Evolutionary conservation across 2,113 vertebrate species (phyloP).

Genomic region (Mobula birostris): DNA sequence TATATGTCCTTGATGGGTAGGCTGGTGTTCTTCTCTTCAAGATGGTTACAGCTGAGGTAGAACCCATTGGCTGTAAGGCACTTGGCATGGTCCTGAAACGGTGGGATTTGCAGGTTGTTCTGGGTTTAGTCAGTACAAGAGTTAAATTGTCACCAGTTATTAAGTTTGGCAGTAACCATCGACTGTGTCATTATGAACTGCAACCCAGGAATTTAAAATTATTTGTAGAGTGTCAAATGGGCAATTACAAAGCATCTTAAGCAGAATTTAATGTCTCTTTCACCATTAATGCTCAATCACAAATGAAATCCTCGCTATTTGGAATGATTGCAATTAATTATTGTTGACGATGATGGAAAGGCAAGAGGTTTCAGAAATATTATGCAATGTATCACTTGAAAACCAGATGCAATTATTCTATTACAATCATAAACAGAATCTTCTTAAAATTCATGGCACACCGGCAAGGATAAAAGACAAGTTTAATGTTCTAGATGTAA

Average conservation of each 20-base stretch:
- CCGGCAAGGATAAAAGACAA: not conserved
- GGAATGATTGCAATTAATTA: not conserved
- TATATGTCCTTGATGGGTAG: no score
- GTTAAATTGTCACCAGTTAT: not conserved
- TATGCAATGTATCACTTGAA: not conserved
- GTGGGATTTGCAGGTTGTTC: not conserved
- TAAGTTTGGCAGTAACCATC: not conserved
- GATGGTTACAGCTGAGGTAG: no score
- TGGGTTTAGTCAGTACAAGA: not conserved
- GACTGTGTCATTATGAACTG: not conserved
- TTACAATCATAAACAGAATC: not conserved
- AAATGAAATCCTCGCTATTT: not conserved
- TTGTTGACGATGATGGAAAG: not conserved
- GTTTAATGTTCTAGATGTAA: not conserved
- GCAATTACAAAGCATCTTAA: not conserved
- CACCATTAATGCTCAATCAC: not conserved
- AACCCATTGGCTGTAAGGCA: no score
- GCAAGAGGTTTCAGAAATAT: not conserved
- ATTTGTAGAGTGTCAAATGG: not conserved
- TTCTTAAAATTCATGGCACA: not conserved
- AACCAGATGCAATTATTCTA: not conserved
- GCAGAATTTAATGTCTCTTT: not conserved
- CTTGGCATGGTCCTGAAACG: no score
- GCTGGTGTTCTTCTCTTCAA: no score
- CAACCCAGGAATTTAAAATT: not conserved